Percentiles rank a stretch among this genome's conserved stretches.
phyloP scores from a whole-genome alignment of 2,888 invertebrate genomes.

The Cheilosia variabilis region DNA sequence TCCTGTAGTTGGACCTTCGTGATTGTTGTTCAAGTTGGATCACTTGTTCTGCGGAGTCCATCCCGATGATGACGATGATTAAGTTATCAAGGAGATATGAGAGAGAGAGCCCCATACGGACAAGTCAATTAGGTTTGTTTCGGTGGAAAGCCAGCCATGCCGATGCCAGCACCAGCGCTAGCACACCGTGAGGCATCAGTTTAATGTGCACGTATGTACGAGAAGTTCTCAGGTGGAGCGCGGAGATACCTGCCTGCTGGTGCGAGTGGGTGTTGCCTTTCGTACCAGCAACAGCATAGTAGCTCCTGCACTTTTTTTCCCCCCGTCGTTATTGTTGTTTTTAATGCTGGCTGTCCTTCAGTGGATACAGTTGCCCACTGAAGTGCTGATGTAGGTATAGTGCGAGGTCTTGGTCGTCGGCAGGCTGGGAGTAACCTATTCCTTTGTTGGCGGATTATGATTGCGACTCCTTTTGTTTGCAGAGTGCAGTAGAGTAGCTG shows the following conservation, averaged over 20 bases:
- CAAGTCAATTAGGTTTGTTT: conserved; percentile 71
- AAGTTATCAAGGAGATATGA: conserved; percentile 66
- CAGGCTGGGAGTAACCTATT: conserved; percentile 56
- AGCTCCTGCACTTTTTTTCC: conserved; percentile 53
- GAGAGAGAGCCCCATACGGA: conserved; percentile 53
- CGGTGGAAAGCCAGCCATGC: conserved; percentile 32
- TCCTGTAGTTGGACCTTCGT: conserved; percentile 49
- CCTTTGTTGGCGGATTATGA: conserved; percentile 63
- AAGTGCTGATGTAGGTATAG: conserved; percentile 8
- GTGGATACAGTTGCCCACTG: conserved; percentile 41
- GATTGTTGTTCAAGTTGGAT: conserved; percentile 48
- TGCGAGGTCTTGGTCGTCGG: conserved; percentile 37
- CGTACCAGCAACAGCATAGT: conserved; percentile 38
- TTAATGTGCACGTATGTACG: conserved; percentile 1
- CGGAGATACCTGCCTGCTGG: not conserved
- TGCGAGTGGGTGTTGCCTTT: conserved; percentile 63
- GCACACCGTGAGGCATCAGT: conserved; percentile 39
- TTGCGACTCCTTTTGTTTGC: conserved; percentile 48
- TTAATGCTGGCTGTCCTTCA: conserved; percentile 13
- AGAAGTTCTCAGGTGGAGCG: conserved; percentile 30
- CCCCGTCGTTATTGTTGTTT: conserved; percentile 28
- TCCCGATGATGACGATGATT: conserved; percentile 56
- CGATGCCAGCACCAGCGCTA: conserved; percentile 31
- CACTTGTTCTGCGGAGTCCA: conserved; percentile 53
- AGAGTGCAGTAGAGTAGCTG: conserved; percentile 14